Conservation (phyloP, 64 coral and sea anemone genomes). For the Montipora capricornis region DNA sequence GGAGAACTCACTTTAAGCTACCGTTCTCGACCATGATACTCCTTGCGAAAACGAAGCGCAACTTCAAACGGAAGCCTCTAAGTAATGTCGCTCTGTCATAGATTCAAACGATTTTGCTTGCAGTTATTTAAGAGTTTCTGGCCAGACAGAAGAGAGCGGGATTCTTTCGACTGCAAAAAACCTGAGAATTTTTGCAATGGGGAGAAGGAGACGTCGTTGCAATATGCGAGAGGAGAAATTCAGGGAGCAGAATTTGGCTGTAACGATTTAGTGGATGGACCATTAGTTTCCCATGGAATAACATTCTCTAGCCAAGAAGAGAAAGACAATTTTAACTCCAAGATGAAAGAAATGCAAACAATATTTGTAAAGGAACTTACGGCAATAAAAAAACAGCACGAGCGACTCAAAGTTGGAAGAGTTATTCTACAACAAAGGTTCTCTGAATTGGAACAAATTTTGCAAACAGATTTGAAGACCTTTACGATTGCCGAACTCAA, state of each 20-base stretch:
- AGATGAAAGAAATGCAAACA: constrained; percentile 83
- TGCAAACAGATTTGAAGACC: constrained; percentile 68
- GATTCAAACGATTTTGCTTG: constrained; percentile 71
- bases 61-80: background rate
- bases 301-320: constrained; percentile 78
- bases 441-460: constrained; percentile 84
- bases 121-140: constrained; percentile 53
- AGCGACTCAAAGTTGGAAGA: constrained; percentile 65
- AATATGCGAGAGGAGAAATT: constrained; percentile 15
- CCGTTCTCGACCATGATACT: constrained; percentile 10
- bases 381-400: constrained; percentile 85
- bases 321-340: constrained; percentile 72
- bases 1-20: background rate
- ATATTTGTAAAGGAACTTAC: constrained; percentile 87
- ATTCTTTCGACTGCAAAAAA: background rate
- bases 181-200: background rate
- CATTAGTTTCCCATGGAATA: constrained; percentile 74
- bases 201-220: constrained; percentile 1
- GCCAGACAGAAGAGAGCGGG: constrained; percentile 21
- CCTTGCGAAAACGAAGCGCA: background rate
- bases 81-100: constrained; percentile 90
- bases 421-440: constrained; percentile 62
- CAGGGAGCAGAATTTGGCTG: background rate
- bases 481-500: constrained; percentile 56
- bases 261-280: background rate